Percentiles rank a stretch among this genome's conserved stretches.
Conservation (phyloP, 2,888 invertebrate genomes). For the Molorchus minor region DNA sequence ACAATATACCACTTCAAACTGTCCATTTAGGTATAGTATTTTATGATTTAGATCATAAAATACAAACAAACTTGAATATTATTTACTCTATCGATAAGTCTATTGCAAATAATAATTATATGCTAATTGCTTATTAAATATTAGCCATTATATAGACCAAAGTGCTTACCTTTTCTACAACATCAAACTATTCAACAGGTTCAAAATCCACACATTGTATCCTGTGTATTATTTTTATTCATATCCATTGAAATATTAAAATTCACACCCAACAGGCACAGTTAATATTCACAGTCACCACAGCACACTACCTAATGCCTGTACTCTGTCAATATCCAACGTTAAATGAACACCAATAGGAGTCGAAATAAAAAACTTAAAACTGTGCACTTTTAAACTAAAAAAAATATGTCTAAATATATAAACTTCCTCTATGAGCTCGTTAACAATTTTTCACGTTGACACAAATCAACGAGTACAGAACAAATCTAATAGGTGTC, state of each 20-base stretch:
- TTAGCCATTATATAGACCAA: neutral
- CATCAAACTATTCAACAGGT: neutral
- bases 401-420: no score
- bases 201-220: neutral
- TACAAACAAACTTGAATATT: no score
- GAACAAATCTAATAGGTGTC: conserved; percentile 4
- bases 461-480: conserved; percentile 15
- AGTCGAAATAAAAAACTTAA: no score
- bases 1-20: no score
- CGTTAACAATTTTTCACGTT: conserved; percentile 3
- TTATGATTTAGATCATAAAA: no score
- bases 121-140: neutral
- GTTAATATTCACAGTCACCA: neutral
- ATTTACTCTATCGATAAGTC: no score
- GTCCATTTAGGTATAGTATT: no score
- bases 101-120: no score
- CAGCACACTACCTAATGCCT: conserved; percentile 1
- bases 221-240: no score
- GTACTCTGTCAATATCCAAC: neutral
- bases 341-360: neutral
- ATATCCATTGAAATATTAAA: no score
- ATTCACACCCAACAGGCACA: neutral
- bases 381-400: neutral
- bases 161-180: conserved; percentile 8
- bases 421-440: no score